A percentile compares a stretch with the other conserved stretches of the same genome.
Conservation (phyloP, 2,888 invertebrate genomes). For the Dynastes tityus region DNA sequence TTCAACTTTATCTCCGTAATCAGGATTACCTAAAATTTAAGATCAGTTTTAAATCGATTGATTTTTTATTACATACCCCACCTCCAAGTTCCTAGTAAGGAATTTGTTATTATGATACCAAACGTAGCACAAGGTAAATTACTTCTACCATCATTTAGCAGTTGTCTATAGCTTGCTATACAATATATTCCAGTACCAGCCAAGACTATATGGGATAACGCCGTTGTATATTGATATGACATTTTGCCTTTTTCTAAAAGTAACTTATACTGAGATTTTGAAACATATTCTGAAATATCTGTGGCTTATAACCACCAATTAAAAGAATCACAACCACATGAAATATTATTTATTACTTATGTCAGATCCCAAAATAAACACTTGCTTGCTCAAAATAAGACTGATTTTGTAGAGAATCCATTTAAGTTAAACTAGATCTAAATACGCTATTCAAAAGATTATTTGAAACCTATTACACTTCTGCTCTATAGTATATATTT, state of each 20-base stretch:
- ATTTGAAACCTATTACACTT: neutral
- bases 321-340: slow-evolving; percentile 38
- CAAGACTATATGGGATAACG: slow-evolving; percentile 63
- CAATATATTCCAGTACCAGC: slow-evolving; percentile 64
- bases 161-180: slow-evolving; percentile 51
- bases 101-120: slow-evolving; percentile 63
- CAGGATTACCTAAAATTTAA: slow-evolving; percentile 64
- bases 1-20: slow-evolving; percentile 62
- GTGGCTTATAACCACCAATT: neutral
- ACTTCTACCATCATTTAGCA: slow-evolving; percentile 3
- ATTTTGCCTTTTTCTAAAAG: slow-evolving; percentile 34
- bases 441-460: neutral
- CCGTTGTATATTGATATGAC: slow-evolving; percentile 60
- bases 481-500: neutral
- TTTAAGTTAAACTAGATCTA: neutral
- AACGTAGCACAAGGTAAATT: slow-evolving; percentile 61
- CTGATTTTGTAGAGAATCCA: neutral
- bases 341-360: neutral
- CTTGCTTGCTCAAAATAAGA: neutral
- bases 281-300: neutral
- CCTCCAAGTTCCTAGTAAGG: slow-evolving; percentile 65
- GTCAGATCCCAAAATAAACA: slow-evolving; percentile 18
- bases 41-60: slow-evolving; percentile 18
- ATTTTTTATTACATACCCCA: slow-evolving; percentile 61
- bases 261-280: slow-evolving; percentile 36